Evolutionary conservation across 2,797 vertebrate species (phyloP), one percentile per base, ranked within the genome.

Genomic region (Ambastaia sidthimunki): DNA sequence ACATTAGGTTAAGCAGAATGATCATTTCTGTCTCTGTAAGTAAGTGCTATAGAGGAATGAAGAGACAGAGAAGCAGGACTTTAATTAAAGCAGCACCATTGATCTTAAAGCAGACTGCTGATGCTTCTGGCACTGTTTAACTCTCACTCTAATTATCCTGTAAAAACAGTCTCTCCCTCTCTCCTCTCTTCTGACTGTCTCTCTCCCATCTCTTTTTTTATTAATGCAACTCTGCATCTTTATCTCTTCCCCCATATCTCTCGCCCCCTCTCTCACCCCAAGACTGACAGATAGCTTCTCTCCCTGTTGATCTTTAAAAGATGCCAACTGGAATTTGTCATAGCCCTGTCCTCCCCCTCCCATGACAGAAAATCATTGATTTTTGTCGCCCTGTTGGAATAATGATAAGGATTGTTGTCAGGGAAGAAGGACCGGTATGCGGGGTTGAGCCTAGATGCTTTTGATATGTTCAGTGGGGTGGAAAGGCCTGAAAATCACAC

Each of bases 341-440:
- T 76, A 52, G 21, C 66, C 80, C 68, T 10, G n/a, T 77, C 72
- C 78, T 65, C 82, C 48, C 72, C 74, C 72, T 74, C 31, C 84
- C 79, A 18, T 75, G 71, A 77, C 81, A 78, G 78, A 81, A 82
- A 78, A 78, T 66, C 71, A 84, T 71, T 81, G 83, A 86, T 87
- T 83, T 91, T 90, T 90, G 86, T 89, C 86, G 82, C 74, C 78
- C 89, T 91, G 90, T 89, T 93, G 93, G 92, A 93, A 93, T 91
- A 94, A 92, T 92, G 90, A 93, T 92, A 90, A 90, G 89, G 89
- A 88, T 81, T 48, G 60, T 25, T 66, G 76, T 81, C 67, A 50
- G 57, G 50, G 70, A 54, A 87, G 87, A n/a, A 89, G 68, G 71
- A 84, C 19, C 69, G 11, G 63, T 74, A 74, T 89, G 85, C 88